Base-by-base conservation (phyloP, 2,888 invertebrate genomes). In the Tiliacea aurago region DNA sequence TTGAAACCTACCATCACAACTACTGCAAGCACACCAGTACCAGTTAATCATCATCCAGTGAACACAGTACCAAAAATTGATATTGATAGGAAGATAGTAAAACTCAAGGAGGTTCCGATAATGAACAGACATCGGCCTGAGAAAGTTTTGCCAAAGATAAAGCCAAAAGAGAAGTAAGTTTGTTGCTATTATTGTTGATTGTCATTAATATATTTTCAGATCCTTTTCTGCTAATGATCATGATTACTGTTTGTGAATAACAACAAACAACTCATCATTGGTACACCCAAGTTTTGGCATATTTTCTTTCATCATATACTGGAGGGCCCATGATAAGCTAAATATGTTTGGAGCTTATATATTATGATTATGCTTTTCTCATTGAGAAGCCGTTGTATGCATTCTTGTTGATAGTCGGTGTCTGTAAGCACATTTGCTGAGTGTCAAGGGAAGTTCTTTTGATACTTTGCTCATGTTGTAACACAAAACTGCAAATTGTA, bases 81-180 rank as follows among this genome's bases (percentile, higher is more conserved):
- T 84, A 91, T 94, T 70, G 93, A 94, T 81, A 94, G 95, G 80
- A 95, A 94, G 85, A 94, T 95, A 80, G 95, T 95, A 2, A 93
- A 93, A 82, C 86, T 95, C 53, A 94, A 93, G 82, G 91, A 93
- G 73, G 89, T 93, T 65, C 92, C 94, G 59, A 87, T 91, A 53
- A 86, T 87, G 51, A 86, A 88, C 43, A 86, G 88, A 76, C 87
- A 83, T 74, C 86, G 88, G 79, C 84, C 89, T 72, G 91, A 93
- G 73, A 93, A 92, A 90, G 86, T 90, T 81, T 85, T 93, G 84
- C 95, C 95, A 94, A 96, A 95, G 94, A 94, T 88, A 58, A 95
- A 93, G 81, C 94, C 95, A 91, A 95, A 95, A 91, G 95, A 95
- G 81, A 91, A 90, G 95, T 95, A 91, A 92, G 94, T 93, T 56